Percentiles rank a stretch among this genome's conserved stretches.
phyloP scores from a whole-genome alignment of 2,797 vertebrate genomes.

The Zalophus californianus region DNA sequence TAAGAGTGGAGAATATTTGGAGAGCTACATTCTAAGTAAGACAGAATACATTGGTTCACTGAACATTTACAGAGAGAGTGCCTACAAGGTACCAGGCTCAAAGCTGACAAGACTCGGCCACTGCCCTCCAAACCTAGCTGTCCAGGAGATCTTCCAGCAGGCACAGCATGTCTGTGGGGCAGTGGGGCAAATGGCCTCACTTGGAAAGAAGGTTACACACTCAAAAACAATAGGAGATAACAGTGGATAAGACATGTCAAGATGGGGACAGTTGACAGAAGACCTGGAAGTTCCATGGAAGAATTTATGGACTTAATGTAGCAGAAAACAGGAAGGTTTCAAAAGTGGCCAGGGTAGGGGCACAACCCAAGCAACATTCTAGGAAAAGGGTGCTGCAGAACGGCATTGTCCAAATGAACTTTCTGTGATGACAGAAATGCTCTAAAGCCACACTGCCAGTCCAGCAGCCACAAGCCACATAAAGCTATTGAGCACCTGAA shows the following conservation, averaged over 20 bases:
- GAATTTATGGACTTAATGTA: background rate
- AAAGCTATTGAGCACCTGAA: background rate
- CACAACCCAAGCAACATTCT: background rate
- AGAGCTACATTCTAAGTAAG: background rate
- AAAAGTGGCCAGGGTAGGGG: background rate
- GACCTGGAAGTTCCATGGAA: background rate
- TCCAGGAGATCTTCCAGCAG: background rate
- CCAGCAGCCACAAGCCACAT: background rate
- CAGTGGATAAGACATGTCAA: background rate
- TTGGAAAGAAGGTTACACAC: background rate
- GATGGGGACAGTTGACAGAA: background rate
- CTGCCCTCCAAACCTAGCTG: background rate
- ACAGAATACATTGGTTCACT: background rate
- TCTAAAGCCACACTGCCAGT: background rate
- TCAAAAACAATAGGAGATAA: background rate
- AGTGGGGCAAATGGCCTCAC: background rate
- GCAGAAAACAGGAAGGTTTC: background rate
- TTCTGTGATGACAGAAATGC: background rate
- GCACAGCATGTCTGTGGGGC: background rate
- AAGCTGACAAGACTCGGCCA: background rate
- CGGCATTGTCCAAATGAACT: background rate
- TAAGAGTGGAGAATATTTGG: background rate
- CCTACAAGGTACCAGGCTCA: background rate
- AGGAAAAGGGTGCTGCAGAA: background rate
- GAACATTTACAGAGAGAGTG: background rate